Evolutionary conservation across 2,797 vertebrate genomes (phyloP), one percentile per base, ranked within the genome.

Genomic region (Hyperoplus lanceolatus): DNA sequence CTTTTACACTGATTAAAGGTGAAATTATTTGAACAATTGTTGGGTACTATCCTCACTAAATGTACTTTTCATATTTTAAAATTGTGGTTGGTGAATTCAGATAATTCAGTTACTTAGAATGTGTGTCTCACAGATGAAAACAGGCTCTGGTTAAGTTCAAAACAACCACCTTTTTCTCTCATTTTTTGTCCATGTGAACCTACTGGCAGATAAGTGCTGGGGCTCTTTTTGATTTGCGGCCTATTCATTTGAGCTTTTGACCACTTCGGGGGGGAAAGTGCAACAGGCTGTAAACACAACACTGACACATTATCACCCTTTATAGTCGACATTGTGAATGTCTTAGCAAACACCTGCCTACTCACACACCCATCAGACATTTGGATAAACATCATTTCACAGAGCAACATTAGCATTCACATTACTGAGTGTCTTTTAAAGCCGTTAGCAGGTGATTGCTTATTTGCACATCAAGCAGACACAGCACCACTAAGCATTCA

Each of bases 41-140:
- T 69, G 71, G 46, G 53, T 73, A 51, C 49, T 45, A 53, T 49
- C 39, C 39, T 51, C 42, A 69, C 62, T 59, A 70, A 75, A 78
- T 72, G 4, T 18, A 6, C n/a, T 68, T 64, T 63, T 64, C 7
- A 39, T 51, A 75, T 60, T 57, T 48, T 2, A 3, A 56, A 56
- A 0, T 49, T 54, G 38, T 48, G 15, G 3, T 72, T 21, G 8
- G 39, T 29, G n/a, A 55, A 15, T 64, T 18, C 15, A 36, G 4
- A 55, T 41, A 55, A 45, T 13, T 64, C 1, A 43, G 45, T 70
- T 61, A 29, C 5, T n/a, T 49, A 29, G 21, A 5, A 14, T 67
- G 38, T 69, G n/a, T 63, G 36, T 67, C n/a, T 38, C 6, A 46
- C 12, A n/a, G 54, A 42, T 58, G 15, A 41, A 29, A 49, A 45